These are phyloP conservation scores for Ganaspis brasiliensis DNA, from an alignment of 2,888 invertebrate genomes.

Conservation along the genomic window DNA sequence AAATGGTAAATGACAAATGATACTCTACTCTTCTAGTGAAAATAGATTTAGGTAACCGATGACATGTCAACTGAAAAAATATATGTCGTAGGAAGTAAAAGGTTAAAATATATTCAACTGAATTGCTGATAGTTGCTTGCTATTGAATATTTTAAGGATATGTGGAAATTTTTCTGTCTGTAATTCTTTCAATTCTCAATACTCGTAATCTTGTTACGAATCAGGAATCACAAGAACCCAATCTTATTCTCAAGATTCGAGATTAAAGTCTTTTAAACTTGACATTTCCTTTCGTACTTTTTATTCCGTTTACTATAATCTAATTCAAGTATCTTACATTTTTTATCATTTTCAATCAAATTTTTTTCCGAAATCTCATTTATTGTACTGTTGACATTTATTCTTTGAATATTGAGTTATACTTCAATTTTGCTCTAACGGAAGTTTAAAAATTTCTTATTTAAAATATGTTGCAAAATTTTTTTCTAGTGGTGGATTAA, in stretches of 20 bases:
- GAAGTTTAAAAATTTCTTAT: no score
- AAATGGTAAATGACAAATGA: background rate
- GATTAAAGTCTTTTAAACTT: background rate
- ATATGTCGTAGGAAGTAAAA: background rate
- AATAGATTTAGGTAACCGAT: conserved; percentile 13
- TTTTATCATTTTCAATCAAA: background rate
- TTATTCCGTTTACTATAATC: background rate
- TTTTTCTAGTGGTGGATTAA: no score
- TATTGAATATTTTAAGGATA: conserved; percentile 26
- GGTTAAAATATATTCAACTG: background rate
- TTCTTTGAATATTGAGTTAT: no score
- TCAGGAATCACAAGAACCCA: background rate
- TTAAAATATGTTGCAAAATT: no score
- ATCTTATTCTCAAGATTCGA: conserved; percentile 26
- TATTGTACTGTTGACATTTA: background rate
- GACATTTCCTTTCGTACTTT: background rate
- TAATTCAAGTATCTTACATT: conserved; percentile 6
- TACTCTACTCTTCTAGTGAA: background rate
- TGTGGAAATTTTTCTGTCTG: background rate
- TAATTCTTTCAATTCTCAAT: background rate
- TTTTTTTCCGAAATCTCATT: background rate
- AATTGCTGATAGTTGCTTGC: background rate
- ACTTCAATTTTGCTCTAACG: no score
- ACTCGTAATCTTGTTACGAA: conserved; percentile 23
- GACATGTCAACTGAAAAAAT: background rate